Conservation (phyloP, 2,888 invertebrate genomes). For the Epinotia brunnichana region DNA sequence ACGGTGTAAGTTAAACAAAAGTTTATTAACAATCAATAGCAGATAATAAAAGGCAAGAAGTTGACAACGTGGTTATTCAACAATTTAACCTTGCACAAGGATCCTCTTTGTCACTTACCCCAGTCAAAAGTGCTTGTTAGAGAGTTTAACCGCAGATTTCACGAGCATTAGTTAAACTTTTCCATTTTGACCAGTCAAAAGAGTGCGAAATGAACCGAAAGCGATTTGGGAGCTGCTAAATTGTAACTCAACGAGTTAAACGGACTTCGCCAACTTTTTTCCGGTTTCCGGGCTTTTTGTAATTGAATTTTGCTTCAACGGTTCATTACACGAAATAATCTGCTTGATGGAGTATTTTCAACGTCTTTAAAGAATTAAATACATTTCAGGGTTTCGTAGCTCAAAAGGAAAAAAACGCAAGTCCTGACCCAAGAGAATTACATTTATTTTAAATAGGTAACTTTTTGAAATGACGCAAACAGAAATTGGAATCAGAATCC, state of each 20-base stretch:
- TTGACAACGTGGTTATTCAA: conserved; percentile 4
- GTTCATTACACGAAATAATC: conserved; percentile 44
- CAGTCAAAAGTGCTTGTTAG: conserved; percentile 3
- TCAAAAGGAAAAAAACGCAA: neutral
- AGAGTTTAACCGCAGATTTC: conserved; percentile 12
- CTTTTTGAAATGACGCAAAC: no score
- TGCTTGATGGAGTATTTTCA: conserved; percentile 40
- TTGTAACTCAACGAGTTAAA: conserved; percentile 40
- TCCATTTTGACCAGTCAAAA: conserved; percentile 28
- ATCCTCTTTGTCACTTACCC: neutral
- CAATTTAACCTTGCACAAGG: neutral
- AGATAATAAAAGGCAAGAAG: neutral
- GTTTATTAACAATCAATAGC: neutral
- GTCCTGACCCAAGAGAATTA: neutral
- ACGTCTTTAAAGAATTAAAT: conserved; percentile 33
- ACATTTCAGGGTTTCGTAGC: neutral
- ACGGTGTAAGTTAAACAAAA: neutral
- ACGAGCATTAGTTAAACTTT: conserved; percentile 17
- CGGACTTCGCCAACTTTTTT: conserved; percentile 36
- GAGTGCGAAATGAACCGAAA: conserved; percentile 38
- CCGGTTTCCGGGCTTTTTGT: conserved; percentile 29
- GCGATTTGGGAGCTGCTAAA: conserved; percentile 41
- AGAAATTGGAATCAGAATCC: no score
- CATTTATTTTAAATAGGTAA: no score
- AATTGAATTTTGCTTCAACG: conserved; percentile 44